Evolutionary conservation across 1,140 invertebrate genomes (phyloP).

Genomic region (Diabrotica undecimpunctata): DNA sequence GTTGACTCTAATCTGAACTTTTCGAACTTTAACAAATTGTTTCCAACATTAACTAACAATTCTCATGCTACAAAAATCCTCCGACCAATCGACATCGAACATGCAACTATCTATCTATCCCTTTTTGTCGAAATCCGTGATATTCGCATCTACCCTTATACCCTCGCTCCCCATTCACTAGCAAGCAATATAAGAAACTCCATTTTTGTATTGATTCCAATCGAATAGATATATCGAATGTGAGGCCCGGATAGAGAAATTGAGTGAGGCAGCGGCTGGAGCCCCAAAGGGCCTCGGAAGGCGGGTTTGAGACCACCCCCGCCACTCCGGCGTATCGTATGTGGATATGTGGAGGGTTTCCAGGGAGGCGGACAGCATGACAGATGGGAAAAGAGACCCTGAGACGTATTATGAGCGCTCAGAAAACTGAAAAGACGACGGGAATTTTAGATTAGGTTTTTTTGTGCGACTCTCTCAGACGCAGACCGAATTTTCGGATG

Average conservation of each 20-base stretch:
- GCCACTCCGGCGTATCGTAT: constrained; percentile 35
- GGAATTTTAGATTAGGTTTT: constrained; percentile 14
- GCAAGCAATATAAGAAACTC: constrained; percentile 15
- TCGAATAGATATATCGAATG: constrained; percentile 33
- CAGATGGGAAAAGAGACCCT: constrained; percentile 24
- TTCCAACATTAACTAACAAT: constrained; percentile 2
- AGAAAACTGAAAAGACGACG: constrained; percentile 13
- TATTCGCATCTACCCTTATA: background rate
- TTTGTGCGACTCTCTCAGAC: constrained; percentile 4
- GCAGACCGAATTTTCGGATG: constrained; percentile 9
- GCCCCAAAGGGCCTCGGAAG: constrained; percentile 13
- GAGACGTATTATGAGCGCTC: constrained; percentile 12
- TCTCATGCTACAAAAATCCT: background rate
- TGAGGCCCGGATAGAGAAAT: constrained; percentile 28
- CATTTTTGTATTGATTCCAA: constrained; percentile 37
- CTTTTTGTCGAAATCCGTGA: background rate
- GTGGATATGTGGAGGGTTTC: constrained; percentile 33
- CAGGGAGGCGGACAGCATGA: constrained; percentile 38
- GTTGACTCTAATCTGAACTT: constrained; percentile 2
- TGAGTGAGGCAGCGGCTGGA: constrained; percentile 13
- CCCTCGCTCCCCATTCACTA: background rate
- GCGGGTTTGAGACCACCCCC: constrained; percentile 33
- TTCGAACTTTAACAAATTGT: background rate
- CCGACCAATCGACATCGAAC: background rate
- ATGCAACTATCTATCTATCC: background rate